Evolutionary conservation across 2,888 invertebrate genomes (phyloP).

Genomic region (Dioctria linearis): DNA sequence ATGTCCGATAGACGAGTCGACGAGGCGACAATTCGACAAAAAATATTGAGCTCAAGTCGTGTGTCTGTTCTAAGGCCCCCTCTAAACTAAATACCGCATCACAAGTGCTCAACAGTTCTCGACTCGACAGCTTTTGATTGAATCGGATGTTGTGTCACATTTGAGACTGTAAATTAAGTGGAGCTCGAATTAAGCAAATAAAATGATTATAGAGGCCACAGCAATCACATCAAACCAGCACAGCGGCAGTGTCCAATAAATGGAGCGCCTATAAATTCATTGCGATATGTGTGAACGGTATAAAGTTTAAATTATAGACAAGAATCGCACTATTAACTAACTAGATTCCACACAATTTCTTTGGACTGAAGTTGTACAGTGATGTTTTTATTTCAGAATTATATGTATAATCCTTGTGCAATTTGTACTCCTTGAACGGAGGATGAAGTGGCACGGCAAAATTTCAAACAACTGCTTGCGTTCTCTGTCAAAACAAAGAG

Average conservation of each 20-base stretch:
- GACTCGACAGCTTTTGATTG: conserved; percentile 54
- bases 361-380: background rate
- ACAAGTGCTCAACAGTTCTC: conserved; percentile 44
- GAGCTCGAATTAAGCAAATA: conserved; percentile 57
- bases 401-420: too few relatives aligned
- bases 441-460: background rate
- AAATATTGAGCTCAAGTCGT: conserved; percentile 25
- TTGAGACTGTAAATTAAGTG: conserved; percentile 58
- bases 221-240: background rate
- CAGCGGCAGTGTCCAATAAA: background rate
- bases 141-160: conserved; percentile 59
- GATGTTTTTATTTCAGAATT: too few relatives aligned
- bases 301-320: too few relatives aligned
- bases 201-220: conserved; percentile 47
- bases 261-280: too few relatives aligned
- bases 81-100: conserved; percentile 12
- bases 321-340: too few relatives aligned
- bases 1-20: background rate
- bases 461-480: conserved; percentile 22
- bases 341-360: background rate
- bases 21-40: conserved; percentile 14
- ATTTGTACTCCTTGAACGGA: too few relatives aligned
- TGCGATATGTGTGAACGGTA: background rate
- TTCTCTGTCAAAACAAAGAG: conserved; percentile 21
- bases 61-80: conserved; percentile 24